Evolutionary conservation across 37 sponge, comb jelly and placozoan species (phyloP).

Genomic region (Beroe forskalii): DNA sequence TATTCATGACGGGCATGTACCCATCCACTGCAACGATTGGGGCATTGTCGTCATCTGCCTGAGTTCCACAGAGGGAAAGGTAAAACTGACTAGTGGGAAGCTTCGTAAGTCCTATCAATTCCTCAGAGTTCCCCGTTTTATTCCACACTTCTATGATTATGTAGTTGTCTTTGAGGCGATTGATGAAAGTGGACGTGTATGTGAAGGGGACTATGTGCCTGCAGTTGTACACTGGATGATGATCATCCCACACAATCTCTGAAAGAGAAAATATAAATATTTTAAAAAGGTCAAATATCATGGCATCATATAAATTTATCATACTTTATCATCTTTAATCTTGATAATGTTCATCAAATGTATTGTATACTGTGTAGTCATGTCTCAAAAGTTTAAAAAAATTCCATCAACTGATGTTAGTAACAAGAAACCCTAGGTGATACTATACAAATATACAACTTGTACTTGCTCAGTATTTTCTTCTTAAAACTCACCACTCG

Average conservation of each 20-base stretch:
- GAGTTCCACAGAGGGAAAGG: constrained; percentile 2
- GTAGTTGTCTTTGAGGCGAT: constrained; percentile 49
- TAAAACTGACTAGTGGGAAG: constrained; percentile 40
- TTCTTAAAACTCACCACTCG: background rate
- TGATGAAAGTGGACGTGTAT: constrained; percentile 39
- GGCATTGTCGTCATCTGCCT: background rate
- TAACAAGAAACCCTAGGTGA: no score
- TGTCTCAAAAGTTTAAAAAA: no score
- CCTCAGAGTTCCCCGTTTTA: background rate
- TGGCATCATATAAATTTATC: no score
- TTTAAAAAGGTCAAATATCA: no score
- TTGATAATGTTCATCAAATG: no score
- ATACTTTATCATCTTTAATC: no score
- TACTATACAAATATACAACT: no score
- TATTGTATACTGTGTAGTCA: no score
- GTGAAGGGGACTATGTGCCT: constrained; percentile 62
- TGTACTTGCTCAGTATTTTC: no score
- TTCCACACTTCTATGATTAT: constrained; percentile 63
- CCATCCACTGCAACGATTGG: constrained; percentile 58
- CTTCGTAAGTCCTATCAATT: constrained; percentile 13
- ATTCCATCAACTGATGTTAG: no score
- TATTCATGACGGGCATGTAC: constrained; percentile 38
- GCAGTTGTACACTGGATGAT: constrained; percentile 52
- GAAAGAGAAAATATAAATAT: background rate
- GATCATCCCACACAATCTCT: constrained; percentile 43